Base-by-base conservation (phyloP, 2,888 invertebrate genomes). In the Synanthedon andrenaeformis region DNA sequence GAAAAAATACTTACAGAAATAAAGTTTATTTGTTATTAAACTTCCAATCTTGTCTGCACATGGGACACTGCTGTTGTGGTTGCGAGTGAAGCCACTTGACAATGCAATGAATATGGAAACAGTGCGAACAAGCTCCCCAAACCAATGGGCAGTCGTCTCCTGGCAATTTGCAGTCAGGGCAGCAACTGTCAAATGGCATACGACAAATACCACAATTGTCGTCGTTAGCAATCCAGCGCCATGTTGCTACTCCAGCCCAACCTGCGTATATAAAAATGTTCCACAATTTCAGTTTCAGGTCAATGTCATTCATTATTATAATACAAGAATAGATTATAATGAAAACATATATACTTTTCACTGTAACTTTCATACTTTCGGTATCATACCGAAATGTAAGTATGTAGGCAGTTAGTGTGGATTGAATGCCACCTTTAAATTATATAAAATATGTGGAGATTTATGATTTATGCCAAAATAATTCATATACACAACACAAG, bases 31-130 rank as follows among this genome's bases (percentile, higher is more conserved):
- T 92, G 73, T 92, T 92, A 77, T 97, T 97, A 82, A 97, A 98
- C 82, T 97, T 98, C 99, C 99, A 99, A 76, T 97, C 97, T 82
- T 98, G 98, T 67, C 99, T 91, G 84, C 99, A 99, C 97, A 99
- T 98, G 57, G 96, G 96, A 69, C 96, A 96, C 88, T 94, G 92
- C 73, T 95, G 94, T 82, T 93, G 93, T 65, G 94, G 93, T 82
- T 96, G 95, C 14, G 98, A 95, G 76, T 98, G 96, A 52, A 99
- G 90, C 99, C 99, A 99, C 91, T 99, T 99, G 77, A 97, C 96
- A 71, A 99, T 99, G 87, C 99, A 99, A 83, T 99, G 99, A 84
- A 98, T 98, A 83, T 99, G 99, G 84, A 99, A 99, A 86, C 98
- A 98, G 88, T 99, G 99, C 8, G 97, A 96, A 82, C 99, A 99